Conservation (phyloP, 2,113 vertebrate genomes). For the Catharus minimus region DNA sequence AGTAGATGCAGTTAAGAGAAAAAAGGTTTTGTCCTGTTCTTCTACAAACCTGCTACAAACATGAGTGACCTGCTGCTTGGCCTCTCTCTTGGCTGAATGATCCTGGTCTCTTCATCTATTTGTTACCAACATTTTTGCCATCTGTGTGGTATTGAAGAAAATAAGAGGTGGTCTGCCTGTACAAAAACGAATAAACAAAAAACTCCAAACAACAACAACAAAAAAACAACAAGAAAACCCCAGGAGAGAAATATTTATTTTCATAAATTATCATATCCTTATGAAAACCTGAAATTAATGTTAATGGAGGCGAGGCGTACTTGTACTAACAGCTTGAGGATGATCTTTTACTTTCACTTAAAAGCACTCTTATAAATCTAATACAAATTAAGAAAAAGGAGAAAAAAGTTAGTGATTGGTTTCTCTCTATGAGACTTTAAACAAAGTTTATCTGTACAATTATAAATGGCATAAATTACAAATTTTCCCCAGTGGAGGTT, state of each 20-base stretch:
- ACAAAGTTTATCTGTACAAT: background rate
- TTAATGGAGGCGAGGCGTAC: background rate
- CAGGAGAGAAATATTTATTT: background rate
- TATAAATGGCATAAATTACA: slow-evolving; percentile 18
- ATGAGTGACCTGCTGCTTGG: background rate
- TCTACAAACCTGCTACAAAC: background rate
- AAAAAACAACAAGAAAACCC: background rate
- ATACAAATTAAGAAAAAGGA: background rate
- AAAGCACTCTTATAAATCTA: background rate
- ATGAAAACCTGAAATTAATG: background rate
- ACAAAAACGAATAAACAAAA: background rate
- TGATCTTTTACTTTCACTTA: background rate
- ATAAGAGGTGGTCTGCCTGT: background rate
- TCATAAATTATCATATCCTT: background rate
- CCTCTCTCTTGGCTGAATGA: background rate
- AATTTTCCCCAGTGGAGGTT: background rate
- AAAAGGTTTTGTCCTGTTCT: background rate
- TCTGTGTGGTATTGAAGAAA: background rate
- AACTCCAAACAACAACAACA: background rate
- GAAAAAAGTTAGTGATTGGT: background rate
- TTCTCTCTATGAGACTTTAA: background rate
- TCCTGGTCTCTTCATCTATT: background rate
- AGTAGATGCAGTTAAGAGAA: background rate
- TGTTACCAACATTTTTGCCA: background rate
- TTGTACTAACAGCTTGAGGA: background rate